Evolutionary conservation across 2,888 invertebrate species (phyloP).

Genomic region (Vandiemenella viatica): DNA sequence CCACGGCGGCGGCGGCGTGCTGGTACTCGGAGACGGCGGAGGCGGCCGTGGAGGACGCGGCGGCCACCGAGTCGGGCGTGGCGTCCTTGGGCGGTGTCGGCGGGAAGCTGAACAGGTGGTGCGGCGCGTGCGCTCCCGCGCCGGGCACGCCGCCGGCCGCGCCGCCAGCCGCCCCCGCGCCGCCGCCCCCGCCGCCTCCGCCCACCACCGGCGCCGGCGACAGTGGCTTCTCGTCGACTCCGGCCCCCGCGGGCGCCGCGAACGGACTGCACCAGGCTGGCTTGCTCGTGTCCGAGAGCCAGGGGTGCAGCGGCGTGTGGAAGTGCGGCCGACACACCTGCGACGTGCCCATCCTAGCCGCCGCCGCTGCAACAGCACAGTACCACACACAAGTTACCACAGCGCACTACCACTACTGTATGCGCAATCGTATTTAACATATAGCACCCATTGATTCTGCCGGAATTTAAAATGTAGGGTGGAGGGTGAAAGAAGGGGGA

Average conservation of each 20-base stretch:
- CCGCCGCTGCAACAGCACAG: no score
- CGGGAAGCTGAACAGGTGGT: slow-evolving; percentile 83
- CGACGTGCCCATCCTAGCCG: slow-evolving; percentile 49
- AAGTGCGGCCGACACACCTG: slow-evolving; percentile 92
- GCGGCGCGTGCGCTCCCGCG: slow-evolving; percentile 14
- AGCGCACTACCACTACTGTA: no score
- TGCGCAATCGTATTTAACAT: no score
- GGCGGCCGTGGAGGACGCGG: slow-evolving; percentile 22
- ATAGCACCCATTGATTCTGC: no score
- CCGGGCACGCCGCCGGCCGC: slow-evolving; percentile 34
- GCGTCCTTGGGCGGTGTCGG: slow-evolving; percentile 95
- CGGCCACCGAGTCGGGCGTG: slow-evolving; percentile 63
- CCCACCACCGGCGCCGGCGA: slow-evolving; percentile 34
- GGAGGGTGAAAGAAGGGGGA: no score
- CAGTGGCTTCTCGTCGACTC: slow-evolving; percentile 32
- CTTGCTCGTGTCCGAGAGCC: slow-evolving; percentile 47
- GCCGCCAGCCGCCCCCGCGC: no score
- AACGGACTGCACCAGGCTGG: slow-evolving; percentile 26
- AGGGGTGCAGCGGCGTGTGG: slow-evolving; percentile 79
- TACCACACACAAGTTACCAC: no score
- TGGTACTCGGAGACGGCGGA: slow-evolving; percentile 18
- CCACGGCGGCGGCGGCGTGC: slow-evolving; percentile 41
- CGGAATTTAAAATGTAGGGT: no score
- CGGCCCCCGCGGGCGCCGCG: slow-evolving; percentile 42
- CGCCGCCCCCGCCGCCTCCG: no score